Base-by-base conservation (phyloP, 2,797 vertebrate species). In the Cottoperca gobio region DNA sequence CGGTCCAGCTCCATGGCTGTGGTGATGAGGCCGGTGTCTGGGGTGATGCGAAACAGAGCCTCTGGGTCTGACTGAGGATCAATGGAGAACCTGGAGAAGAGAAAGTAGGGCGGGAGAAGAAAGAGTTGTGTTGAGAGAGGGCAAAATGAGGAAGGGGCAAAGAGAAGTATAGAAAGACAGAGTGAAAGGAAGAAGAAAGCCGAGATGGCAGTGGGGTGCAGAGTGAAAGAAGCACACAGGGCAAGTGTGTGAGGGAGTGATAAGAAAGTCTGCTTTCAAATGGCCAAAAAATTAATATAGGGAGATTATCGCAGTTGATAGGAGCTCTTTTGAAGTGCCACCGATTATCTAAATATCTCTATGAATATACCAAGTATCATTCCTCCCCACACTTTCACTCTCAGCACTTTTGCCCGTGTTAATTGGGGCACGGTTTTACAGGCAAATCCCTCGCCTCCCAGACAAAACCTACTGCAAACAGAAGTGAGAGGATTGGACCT, bases 21-120 rank as follows among this genome's bases (percentile, higher is more conserved):
- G 79, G 93, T 96, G 90, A 97, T 95, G 79, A 95, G 95, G 77
- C 97, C 96, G 0, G 94, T 94, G 85, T 96, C 96, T 0, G 96
- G 94, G 54, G 94, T 93, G 70, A 97, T 96, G 49, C 95, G 96
- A 76, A 97, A 98, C 81, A 96, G 89, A 62, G 91, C 93, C 86
- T 97, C 96, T 0, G 95, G 96, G 66, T 98, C 97, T 8, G 97
- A 96, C 88, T 96, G 93, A 12, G 96, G 96, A 79, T 97, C 95
- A 75, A 97, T 96, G 70, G 97, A 97, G 88, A 96, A 97, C 86
- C 97, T 98, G 89, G 49, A 65, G 45, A 13, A 48, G 39, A 70
- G 53, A 40, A 66, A 73, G 49, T 8, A 12, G 12, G 23, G 39
- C 7, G 42, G 61, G 48, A 68, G 59, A 48, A 43, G 60, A 35